A percentile compares a stretch with the other conserved stretches of the same genome.
These are phyloP conservation scores for Fistularia tabacaria DNA, from an alignment of 2,797 vertebrate genomes.

Conservation along the genomic window DNA sequence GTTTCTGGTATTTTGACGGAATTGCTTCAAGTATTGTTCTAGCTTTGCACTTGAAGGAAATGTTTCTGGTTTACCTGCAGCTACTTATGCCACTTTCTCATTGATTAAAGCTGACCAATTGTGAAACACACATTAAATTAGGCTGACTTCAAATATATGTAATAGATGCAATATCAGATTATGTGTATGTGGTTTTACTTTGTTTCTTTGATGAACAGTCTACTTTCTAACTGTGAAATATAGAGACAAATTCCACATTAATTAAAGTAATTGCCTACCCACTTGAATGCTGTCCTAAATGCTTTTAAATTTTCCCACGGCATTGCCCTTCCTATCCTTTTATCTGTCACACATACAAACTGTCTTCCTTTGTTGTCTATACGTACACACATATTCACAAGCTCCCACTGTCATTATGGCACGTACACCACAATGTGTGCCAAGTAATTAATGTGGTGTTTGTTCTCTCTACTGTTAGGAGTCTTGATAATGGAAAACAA, in stretches of 20 bases:
- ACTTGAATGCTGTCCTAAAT: conserved; percentile 31
- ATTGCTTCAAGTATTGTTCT: conserved; percentile 1
- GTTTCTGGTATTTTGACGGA: background rate
- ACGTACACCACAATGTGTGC: conserved; percentile 43
- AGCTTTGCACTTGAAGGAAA: background rate
- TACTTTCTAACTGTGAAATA: background rate
- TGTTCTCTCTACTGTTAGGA: conserved; percentile 50
- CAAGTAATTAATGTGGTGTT: conserved; percentile 70
- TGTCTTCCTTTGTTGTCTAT: conserved; percentile 35
- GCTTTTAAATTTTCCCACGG: conserved; percentile 50
- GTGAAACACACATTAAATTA: background rate
- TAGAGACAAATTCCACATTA: background rate
- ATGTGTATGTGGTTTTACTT: too few species aligned
- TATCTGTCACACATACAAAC: conserved; percentile 18
- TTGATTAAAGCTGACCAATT: background rate
- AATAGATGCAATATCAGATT: too few species aligned
- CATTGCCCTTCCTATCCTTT: conserved; percentile 13
- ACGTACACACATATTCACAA: conserved; percentile 31
- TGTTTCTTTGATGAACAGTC: too few species aligned
- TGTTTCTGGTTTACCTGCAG: conserved; percentile 1
- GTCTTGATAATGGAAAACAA: conserved; percentile 68
- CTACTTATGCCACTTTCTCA: background rate
- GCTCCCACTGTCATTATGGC: conserved; percentile 36
- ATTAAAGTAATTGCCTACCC: conserved; percentile 9
- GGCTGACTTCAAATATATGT: too few species aligned